Evolutionary conservation across 2,797 vertebrate genomes (phyloP).

Genomic region (Numenius phaeopus): DNA sequence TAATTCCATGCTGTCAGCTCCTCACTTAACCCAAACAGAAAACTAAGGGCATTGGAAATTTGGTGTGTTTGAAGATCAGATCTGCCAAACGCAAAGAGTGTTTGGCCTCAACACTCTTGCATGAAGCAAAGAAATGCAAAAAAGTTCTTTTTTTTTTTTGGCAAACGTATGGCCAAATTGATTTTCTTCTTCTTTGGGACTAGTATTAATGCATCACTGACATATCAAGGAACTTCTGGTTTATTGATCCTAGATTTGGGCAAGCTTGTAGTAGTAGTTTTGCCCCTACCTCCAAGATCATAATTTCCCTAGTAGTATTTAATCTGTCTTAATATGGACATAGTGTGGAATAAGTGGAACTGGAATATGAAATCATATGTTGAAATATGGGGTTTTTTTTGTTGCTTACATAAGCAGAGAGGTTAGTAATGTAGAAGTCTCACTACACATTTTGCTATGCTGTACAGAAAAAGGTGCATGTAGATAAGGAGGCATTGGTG

Average conservation of each 20-base stretch:
- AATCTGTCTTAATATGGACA: not conserved
- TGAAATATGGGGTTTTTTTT: not conserved
- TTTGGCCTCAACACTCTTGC: not conserved
- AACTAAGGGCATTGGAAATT: not conserved
- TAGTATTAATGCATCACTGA: not conserved
- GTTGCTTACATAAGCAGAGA: not conserved
- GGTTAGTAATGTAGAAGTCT: not conserved
- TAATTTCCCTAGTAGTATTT: not conserved
- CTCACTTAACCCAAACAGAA: not conserved
- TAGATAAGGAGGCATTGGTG: not conserved
- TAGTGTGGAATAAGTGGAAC: not conserved
- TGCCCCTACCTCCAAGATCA: not conserved
- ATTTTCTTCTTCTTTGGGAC: not conserved
- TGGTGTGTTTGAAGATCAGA: not conserved
- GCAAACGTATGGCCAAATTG: not conserved
- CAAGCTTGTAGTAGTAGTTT: not conserved
- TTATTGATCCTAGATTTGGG: not conserved
- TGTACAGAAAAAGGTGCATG: not conserved
- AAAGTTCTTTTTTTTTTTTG: not conserved
- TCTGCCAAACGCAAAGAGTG: not conserved
- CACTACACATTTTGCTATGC: not conserved
- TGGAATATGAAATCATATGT: not conserved
- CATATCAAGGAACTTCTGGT: not conserved
- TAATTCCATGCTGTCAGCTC: not conserved
- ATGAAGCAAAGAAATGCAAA: not conserved